Evolutionary conservation across 2,888 invertebrate genomes (phyloP).

Genomic region (Drosophila barbarae): DNA sequence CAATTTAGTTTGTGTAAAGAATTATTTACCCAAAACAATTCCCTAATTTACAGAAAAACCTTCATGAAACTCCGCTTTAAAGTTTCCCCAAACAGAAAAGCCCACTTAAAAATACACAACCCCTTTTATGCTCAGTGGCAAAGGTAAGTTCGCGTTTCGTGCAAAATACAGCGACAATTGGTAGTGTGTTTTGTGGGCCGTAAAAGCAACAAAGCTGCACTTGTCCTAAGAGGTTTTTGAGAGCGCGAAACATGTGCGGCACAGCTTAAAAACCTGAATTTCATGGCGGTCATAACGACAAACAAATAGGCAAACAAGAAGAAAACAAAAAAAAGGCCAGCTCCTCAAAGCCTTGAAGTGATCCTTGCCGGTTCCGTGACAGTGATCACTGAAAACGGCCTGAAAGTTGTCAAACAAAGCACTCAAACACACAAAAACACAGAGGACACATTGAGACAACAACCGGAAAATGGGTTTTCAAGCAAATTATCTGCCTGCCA

Average conservation of each 20-base stretch:
- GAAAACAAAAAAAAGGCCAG: neutral
- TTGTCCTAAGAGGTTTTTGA: slow-evolving; percentile 33
- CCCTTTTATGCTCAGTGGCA: slow-evolving; percentile 9
- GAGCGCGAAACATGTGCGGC: slow-evolving; percentile 34
- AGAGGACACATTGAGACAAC: slow-evolving; percentile 50
- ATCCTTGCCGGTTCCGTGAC: slow-evolving; percentile 28
- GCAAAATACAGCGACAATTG: slow-evolving; percentile 25
- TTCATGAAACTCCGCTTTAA: neutral
- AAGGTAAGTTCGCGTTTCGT: slow-evolving; percentile 9
- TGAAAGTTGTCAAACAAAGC: slow-evolving; percentile 35
- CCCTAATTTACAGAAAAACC: neutral
- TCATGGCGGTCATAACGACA: slow-evolving; percentile 32
- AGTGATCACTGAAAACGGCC: slow-evolving; percentile 29
- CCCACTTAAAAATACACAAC: neutral
- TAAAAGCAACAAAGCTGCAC: slow-evolving; percentile 39
- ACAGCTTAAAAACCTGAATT: slow-evolving; percentile 24
- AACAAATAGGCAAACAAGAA: slow-evolving; percentile 6
- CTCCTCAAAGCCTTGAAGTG: slow-evolving; percentile 4
- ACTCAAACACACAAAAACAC: slow-evolving; percentile 9
- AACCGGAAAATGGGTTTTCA: slow-evolving; percentile 75
- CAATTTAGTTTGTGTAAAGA: neutral
- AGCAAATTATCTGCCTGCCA: slow-evolving; percentile 72
- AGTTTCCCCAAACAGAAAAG: neutral
- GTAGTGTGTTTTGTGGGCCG: slow-evolving; percentile 16
- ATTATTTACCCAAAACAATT: neutral